phyloP scores from a whole-genome alignment of 1,140 invertebrate genomes.

The Wasmannia auropunctata region DNA sequence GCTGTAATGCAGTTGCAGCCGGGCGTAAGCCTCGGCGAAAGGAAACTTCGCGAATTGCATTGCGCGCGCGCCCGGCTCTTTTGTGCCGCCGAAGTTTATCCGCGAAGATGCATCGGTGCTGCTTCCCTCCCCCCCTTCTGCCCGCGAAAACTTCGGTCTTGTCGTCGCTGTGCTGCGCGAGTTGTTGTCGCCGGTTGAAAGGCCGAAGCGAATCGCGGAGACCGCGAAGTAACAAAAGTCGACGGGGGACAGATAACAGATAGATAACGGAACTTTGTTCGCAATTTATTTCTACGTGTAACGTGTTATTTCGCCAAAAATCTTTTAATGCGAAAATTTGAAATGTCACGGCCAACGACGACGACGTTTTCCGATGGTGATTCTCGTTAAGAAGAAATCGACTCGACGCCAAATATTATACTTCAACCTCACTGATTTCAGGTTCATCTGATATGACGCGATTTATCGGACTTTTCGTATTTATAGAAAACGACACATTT shows the following conservation, averaged over 20 bases:
- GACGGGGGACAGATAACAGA: neutral
- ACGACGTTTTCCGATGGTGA: neutral
- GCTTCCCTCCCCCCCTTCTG: no score
- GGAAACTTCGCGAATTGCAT: conserved; percentile 59
- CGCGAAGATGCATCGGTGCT: conserved; percentile 43
- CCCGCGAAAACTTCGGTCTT: conserved; percentile 40
- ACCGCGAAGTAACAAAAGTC: conserved; percentile 32
- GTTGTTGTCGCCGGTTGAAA: conserved; percentile 22
- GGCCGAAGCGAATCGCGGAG: conserved; percentile 22
- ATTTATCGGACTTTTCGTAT: neutral
- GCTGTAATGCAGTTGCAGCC: conserved; percentile 52
- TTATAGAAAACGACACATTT: neutral
- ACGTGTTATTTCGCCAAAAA: neutral
- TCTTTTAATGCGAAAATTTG: neutral
- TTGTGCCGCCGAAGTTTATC: conserved; percentile 52
- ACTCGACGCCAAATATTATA: neutral
- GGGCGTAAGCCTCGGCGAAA: conserved; percentile 54
- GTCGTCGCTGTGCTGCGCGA: neutral
- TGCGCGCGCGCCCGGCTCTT: conserved; percentile 30
- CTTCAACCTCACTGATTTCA: neutral
- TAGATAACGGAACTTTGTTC: conserved; percentile 30
- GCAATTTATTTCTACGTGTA: neutral
- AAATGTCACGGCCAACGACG: neutral
- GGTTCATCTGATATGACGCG: neutral
- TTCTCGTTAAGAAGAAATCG: neutral